Base-by-base conservation (phyloP, 1,140 invertebrate genomes). In the Leptopilina boulardi region DNA sequence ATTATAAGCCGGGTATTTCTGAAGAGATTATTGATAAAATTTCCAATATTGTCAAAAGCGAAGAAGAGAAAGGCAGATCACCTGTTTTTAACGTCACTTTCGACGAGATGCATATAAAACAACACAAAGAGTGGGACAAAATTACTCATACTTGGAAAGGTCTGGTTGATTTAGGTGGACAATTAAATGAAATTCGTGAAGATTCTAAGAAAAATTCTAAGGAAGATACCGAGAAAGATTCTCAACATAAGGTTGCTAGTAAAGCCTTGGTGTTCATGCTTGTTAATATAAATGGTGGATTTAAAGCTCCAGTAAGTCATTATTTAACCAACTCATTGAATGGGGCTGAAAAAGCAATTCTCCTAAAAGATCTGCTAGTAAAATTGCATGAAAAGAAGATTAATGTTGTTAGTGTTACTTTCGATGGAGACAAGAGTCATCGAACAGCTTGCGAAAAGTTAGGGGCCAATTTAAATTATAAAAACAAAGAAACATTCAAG, bases 281-380 rank as follows among this genome's bases (percentile, higher is more conserved):
- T 38, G 80, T 82, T 1, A 66, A 56, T 41, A 82, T 82, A n/a
- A 82, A 82, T 66, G 80, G 78, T 19, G 34, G 18, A 56, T 81
- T 81, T 38, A 77, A 81, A 73, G 44, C 54, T 42, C 77, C 73
- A 0, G 44, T 81, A 18, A 78, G 75, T 2, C 47, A 82, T 66
- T 79, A 76, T 73, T 79, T 76, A 23, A 73, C 13, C n/a, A 51
- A 79, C 41, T 76, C 74, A 9, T n/a, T 79, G 42, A 76, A 8
- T 51, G 79, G 76, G 4, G 23, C 6, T 11, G 70, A 66, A n/a
- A 81, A 81, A 66, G 6, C 56, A 34, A 72, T 76, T 34, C 47
- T 78, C 2, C 70, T 81, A 73, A 75, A 78, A 78, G 74, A 80
- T 74, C 70, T 77, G 72, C 70, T 80, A n/a, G n/a, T 77, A 18